A percentile compares a stretch with the other conserved stretches of the same genome.
Evolutionary conservation across 2,797 vertebrate species (phyloP).

Genomic region (Novumbra hubbsi): DNA sequence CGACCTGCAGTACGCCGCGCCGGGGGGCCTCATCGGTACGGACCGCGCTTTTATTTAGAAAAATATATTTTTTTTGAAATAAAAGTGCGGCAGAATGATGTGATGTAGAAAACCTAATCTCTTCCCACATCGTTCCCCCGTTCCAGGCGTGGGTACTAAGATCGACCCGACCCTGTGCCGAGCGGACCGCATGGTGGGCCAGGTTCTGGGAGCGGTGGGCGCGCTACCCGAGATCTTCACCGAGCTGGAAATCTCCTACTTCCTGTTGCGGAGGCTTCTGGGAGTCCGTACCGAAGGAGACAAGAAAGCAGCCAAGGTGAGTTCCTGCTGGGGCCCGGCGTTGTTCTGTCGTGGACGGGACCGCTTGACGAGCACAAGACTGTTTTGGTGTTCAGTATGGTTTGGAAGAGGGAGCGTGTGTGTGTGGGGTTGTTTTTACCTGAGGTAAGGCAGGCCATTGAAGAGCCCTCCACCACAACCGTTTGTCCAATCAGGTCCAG

Average conservation of each 20-base stretch:
- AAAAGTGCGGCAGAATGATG: too few species aligned
- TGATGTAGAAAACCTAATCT: not conserved
- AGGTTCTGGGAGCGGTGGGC: constrained; percentile 94
- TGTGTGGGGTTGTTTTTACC: too few species aligned
- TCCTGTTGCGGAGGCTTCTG: constrained; percentile 89
- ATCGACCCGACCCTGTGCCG: constrained; percentile 96
- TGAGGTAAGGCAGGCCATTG: too few species aligned
- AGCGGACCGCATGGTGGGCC: constrained; percentile 98
- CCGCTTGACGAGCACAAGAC: too few species aligned
- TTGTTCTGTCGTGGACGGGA: not conserved
- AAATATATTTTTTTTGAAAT: too few species aligned
- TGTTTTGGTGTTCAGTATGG: not conserved
- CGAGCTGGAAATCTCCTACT: constrained; percentile 97
- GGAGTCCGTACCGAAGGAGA: constrained; percentile 97
- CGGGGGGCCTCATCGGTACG: constrained; percentile 95
- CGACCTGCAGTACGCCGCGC: constrained; percentile 95
- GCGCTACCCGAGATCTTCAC: constrained; percentile 98
- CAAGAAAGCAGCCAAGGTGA: constrained; percentile 97
- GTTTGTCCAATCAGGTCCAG: constrained; percentile 82
- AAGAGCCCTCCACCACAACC: not conserved
- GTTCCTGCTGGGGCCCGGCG: constrained; percentile 11
- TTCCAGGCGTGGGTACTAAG: constrained; percentile 93
- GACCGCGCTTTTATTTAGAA: too few species aligned
- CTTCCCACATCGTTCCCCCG: not conserved
- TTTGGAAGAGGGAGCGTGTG: not conserved